These are phyloP conservation scores for Bradynema listronoti DNA, from an alignment of 1,140 invertebrate species.

Conservation along the genomic window DNA sequence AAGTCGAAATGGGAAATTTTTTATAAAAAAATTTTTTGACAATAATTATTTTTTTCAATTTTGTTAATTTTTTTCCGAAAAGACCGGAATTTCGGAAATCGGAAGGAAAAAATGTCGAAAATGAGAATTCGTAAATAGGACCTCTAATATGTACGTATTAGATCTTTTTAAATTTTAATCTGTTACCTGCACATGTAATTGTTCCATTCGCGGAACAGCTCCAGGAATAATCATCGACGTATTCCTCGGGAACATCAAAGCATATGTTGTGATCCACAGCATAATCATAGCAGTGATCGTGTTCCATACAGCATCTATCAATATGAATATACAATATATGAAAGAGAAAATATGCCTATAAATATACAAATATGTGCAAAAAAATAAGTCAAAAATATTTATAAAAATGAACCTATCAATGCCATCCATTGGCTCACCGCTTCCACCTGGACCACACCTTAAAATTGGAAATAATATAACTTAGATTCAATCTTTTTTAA, in stretches of 20 bases:
- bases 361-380: not conserved
- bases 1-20: too few relatives aligned
- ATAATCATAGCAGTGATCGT: constrained; percentile 29
- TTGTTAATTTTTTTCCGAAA: too few relatives aligned
- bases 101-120: too few relatives aligned
- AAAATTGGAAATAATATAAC: not conserved
- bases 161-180: too few relatives aligned
- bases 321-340: not conserved
- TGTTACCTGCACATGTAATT: too few relatives aligned
- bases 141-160: too few relatives aligned
- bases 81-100: too few relatives aligned
- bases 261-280: constrained; percentile 21
- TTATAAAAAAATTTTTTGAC: too few relatives aligned
- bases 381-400: not conserved
- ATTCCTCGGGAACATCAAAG: constrained; percentile 20
- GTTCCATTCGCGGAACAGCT: too few relatives aligned
- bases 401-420: constrained; percentile 14
- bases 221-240: constrained; percentile 20
- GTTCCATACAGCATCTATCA: constrained; percentile 22
- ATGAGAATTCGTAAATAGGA: too few relatives aligned
- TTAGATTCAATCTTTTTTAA: too few relatives aligned
- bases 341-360: not conserved
- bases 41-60: too few relatives aligned
- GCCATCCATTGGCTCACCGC: constrained; percentile 18
- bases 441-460: constrained; percentile 28